phyloP scores from a whole-genome alignment of 1,140 invertebrate genomes.

The Drosophila ambigua region DNA sequence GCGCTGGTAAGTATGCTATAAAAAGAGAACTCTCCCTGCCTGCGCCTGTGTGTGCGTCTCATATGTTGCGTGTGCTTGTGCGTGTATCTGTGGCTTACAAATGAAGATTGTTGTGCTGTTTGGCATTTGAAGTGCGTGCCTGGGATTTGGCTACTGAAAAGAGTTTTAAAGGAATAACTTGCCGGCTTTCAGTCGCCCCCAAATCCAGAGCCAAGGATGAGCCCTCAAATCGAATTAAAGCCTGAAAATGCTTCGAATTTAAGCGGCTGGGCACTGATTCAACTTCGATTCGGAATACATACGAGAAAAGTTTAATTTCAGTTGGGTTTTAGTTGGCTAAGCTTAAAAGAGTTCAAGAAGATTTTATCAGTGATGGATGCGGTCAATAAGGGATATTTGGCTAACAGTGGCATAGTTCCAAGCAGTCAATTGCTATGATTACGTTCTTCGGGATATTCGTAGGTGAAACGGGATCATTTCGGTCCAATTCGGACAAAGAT shows the following conservation, averaged over 20 bases:
- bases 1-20: slow-evolving; percentile 68
- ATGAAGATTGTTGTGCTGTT: slow-evolving; percentile 58
- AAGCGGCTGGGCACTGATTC: too few relatives aligned
- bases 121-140: slow-evolving; percentile 61
- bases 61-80: neutral
- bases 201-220: neutral
- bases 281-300: too few relatives aligned
- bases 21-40: slow-evolving; percentile 47
- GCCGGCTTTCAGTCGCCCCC: slow-evolving; percentile 25
- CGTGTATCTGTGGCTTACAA: slow-evolving; percentile 27
- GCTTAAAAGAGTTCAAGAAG: too few relatives aligned
- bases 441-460: too few relatives aligned
- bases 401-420: too few relatives aligned
- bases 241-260: neutral
- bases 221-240: neutral
- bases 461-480: too few relatives aligned
- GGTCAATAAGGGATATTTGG: too few relatives aligned
- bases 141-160: slow-evolving; percentile 40
- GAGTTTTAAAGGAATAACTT: slow-evolving; percentile 46
- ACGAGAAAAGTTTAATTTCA: too few relatives aligned
- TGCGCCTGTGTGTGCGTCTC: neutral
- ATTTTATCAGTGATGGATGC: too few relatives aligned
- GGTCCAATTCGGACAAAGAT: too few relatives aligned
- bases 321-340: too few relatives aligned
- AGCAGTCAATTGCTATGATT: too few relatives aligned